phyloP scores from a whole-genome alignment of 2,797 vertebrate genomes.

The Pogonophryne albipinna region DNA sequence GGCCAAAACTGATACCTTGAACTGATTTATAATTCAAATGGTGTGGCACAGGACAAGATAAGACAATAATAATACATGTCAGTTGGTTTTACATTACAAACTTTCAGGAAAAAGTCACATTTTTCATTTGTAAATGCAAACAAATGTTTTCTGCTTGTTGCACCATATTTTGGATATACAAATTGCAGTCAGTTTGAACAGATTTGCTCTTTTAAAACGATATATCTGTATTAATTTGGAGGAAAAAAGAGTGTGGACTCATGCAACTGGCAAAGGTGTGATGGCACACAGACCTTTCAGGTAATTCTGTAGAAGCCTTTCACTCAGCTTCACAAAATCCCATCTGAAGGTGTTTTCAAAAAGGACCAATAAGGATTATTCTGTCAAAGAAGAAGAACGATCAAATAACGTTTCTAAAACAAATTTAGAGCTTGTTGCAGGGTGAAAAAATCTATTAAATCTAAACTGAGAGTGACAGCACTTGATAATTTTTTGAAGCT shows the following conservation, averaged over 20 bases:
- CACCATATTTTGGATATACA: background rate
- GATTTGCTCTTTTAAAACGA: background rate
- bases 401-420: background rate
- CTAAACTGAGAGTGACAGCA: background rate
- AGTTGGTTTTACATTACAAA: background rate
- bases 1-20: background rate
- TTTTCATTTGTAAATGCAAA: background rate
- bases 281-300: background rate
- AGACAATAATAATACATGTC: background rate
- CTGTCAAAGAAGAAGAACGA: too few species aligned
- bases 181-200: background rate
- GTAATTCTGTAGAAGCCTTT: background rate
- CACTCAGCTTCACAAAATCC: background rate
- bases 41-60: background rate
- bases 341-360: background rate
- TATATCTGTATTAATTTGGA: background rate
- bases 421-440: background rate
- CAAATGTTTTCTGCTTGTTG: background rate
- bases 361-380: background rate
- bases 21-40: background rate
- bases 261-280: background rate
- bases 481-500: too few species aligned
- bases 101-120: background rate
- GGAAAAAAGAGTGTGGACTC: background rate
- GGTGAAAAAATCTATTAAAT: constrained; percentile 1